Evolutionary conservation across 2,888 invertebrate species (phyloP), one percentile per base, ranked within the genome.

Genomic region (Ypsolopha sequella): DNA sequence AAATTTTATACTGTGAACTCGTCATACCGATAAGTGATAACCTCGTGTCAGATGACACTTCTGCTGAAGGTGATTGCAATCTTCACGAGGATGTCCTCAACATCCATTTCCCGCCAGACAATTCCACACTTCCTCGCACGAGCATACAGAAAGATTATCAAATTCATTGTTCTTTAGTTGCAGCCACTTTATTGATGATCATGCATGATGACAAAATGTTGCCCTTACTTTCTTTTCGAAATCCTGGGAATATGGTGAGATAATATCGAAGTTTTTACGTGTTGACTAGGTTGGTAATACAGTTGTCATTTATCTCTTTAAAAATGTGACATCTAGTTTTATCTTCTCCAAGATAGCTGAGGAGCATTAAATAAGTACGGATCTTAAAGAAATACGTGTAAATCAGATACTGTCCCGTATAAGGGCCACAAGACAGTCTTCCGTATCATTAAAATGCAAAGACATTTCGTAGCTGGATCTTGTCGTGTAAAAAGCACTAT

Each of bases 1-100:
- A 51, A 57, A 68, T 66, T 73, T 75, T 64, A 71, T 55, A 55
- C 53, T 56, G 53, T 52, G 56, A 59, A 24, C 24, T 24, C 24
- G 24, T 24, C 24, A 24, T 24, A 24, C 24, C 24, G 24, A 24
- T 24, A 24, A 24, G 24, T 24, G 24, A 24, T 24, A 24, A 24
- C 24, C 24, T 24, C 24, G 24, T 24, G 24, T 24, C 33, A 47
- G 47, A 24, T 33, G 24, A 24, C 24, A 24, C 24, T 24, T 24
- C 24, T 6, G 6, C 35, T 44, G 44, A 14, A 24, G 11, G 11
- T 39, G 39, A 39, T 39, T 39, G 11, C 39, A 6, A 11, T 11
- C n/a, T 11, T 39, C 39, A 39, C 11, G 39, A 39, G 39, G 39
- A 39, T 39, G 39, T 39, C 39, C 39, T 39, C 10, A 39, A 39